Evolutionary conservation across 2,113 vertebrate genomes (phyloP).

Genomic region (Porphyrio hochstetteri): DNA sequence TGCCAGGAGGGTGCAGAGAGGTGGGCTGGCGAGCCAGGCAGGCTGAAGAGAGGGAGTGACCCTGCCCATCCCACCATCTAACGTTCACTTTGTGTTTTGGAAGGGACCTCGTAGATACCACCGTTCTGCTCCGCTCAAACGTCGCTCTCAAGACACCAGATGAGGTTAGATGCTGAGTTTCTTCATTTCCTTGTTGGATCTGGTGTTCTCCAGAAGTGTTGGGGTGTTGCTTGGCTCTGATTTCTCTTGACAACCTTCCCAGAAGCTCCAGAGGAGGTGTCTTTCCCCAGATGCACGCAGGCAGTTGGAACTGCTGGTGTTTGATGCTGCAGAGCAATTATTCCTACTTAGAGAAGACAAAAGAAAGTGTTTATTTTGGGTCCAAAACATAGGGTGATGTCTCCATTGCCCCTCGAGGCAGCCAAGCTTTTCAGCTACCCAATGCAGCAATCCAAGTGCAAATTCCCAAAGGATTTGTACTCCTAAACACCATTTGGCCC

Average conservation of each 20-base stretch:
- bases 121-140: slow-evolving; percentile 64
- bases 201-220: not conserved
- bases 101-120: slow-evolving; percentile 63
- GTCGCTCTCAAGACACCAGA: slow-evolving; percentile 71
- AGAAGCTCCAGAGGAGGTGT: not conserved
- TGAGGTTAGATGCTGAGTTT: slow-evolving; percentile 66
- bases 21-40: not conserved
- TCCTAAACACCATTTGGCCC: not conserved
- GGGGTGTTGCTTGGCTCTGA: not conserved
- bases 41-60: not conserved
- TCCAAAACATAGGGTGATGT: not conserved
- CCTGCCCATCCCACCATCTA: not conserved
- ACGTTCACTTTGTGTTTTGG: slow-evolving; percentile 42
- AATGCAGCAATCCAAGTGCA: not conserved
- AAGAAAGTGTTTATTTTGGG: not conserved
- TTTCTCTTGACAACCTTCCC: not conserved
- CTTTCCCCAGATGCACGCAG: fast-evolving
- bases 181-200: not conserved
- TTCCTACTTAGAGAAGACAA: not conserved
- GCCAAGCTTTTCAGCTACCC: not conserved
- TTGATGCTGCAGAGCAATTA: not conserved
- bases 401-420: not conserved
- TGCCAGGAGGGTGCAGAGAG: not conserved
- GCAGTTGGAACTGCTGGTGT: not conserved
- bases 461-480: not conserved